These are phyloP conservation scores for Scopus umbretta DNA, from an alignment of 2,113 vertebrate species.

Conservation along the genomic window DNA sequence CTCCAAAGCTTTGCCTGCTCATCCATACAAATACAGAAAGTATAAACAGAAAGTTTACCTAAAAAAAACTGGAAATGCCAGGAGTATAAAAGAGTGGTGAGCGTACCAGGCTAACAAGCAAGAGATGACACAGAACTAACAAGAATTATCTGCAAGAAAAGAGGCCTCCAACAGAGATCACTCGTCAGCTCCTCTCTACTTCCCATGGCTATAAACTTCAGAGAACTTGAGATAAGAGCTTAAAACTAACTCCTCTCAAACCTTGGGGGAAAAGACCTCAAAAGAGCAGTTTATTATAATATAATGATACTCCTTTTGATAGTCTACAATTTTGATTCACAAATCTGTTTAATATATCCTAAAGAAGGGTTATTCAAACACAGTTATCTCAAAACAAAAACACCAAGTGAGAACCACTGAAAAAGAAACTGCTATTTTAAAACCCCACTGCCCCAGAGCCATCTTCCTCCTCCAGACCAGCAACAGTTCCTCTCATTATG, in stretches of 20 bases:
- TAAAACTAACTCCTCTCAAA: not conserved
- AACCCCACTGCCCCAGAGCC: not conserved
- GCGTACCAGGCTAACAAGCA: not conserved
- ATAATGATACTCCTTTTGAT: not conserved
- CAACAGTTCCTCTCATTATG: not conserved
- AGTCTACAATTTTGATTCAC: not conserved
- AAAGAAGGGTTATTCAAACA: not conserved
- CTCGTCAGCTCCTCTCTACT: not conserved
- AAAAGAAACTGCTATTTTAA: not conserved
- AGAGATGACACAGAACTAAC: not conserved
- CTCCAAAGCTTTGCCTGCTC: not conserved
- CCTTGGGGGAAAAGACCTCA: not conserved
- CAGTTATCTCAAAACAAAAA: not conserved
- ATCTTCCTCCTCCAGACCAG: not conserved
- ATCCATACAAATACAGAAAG: rapidly evolving
- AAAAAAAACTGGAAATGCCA: not conserved
- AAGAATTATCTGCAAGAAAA: not conserved
- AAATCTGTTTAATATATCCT: not conserved
- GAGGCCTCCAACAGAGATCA: not conserved
- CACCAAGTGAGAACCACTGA: not conserved
- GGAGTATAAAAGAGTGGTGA: not conserved
- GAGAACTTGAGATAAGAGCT: not conserved
- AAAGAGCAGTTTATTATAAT: not conserved
- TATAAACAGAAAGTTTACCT: not conserved
- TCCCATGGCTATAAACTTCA: not conserved